Evolutionary conservation across 2,797 vertebrate species (phyloP).

Genomic region (Coregonus suidteri): DNA sequence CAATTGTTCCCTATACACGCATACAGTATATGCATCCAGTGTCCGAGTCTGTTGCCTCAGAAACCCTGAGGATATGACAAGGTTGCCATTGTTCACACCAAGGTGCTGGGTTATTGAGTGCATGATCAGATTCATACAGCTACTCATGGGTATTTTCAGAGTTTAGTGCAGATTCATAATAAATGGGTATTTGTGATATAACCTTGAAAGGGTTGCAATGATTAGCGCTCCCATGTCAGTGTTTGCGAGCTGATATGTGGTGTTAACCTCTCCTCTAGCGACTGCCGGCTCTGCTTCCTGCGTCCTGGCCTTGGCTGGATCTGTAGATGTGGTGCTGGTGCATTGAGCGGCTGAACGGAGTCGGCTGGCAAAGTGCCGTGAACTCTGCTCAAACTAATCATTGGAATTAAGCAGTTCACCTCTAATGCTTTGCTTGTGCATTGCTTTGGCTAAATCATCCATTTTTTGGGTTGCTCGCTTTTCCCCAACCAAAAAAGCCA

Average conservation of each 20-base stretch:
- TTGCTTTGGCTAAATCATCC: slow-evolving; percentile 54
- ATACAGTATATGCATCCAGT: not conserved
- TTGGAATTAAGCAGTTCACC: slow-evolving; percentile 71
- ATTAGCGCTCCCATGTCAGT: not conserved
- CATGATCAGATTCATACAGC: not conserved
- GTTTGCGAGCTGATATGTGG: slow-evolving; percentile 7
- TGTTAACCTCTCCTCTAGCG: slow-evolving; percentile 23
- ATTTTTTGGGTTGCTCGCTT: slow-evolving; percentile 35
- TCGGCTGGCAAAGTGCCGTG: slow-evolving; percentile 70
- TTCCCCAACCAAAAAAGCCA: not conserved
- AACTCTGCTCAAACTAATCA: slow-evolving; percentile 76
- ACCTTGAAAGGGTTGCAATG: slow-evolving; percentile 1
- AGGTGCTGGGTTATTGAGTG: not conserved
- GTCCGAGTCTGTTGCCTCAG: not conserved
- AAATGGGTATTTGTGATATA: not conserved
- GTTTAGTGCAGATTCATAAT: not conserved
- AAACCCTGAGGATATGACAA: not conserved
- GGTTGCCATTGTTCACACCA: slow-evolving; percentile 1
- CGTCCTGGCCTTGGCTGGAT: slow-evolving; percentile 48
- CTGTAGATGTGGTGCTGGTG: slow-evolving; percentile 62
- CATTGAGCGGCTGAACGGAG: slow-evolving; percentile 64
- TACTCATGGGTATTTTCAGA: not conserved
- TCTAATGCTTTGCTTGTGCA: slow-evolving; percentile 52
- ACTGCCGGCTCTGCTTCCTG: slow-evolving; percentile 38
- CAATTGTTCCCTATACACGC: not conserved